Evolutionary conservation across 2,797 vertebrate species (phyloP), one percentile per base, ranked within the genome.

Genomic region (Urophycis tenuis): DNA sequence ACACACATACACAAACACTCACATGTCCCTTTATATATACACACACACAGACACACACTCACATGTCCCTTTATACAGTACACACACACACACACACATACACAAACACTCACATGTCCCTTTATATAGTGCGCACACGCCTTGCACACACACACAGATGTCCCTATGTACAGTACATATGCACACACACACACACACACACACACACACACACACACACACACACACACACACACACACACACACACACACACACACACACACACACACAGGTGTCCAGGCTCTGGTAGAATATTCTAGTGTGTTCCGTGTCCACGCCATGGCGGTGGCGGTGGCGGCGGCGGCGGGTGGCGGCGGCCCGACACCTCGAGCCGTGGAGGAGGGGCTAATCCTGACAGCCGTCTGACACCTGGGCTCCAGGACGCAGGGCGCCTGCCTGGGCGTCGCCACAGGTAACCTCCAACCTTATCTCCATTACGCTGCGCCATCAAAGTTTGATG

Each of bases 401-500:
- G 87, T 87, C 90, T 89, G 60, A 79, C 90, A 85, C 85, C 81
- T 76, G 29, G 81, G 3, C 12, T n/a, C n/a, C 75, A 77, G 85
- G 14, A 39, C 36, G 36, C 86, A 87, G 87, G 81, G 32, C 69
- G 69, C 77, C 73, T 79, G 78, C 41, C 41, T 15, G 45, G 15
- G 83, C 86, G 87, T 78, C 35, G 70, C 78, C 17, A 81, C 83
- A 4, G 74, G 81, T 84, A 84, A 35, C 64, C 71, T 77, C 73
- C 60, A 74, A 85, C 72, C 91, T 94, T 90, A 92, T 92, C 90
- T 93, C 92, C n/a, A 84, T 93, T 92, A 92, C 92, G 77, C 70
- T 81, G n/a, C 3, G 69, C 81, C 3, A 91, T 93, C 76, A 92
- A 93, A 90, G 74, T 92, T 92, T 91, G 73, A 93, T 91, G 83